Evolutionary conservation across 2,888 invertebrate genomes (phyloP), one percentile per base, ranked within the genome.

Genomic region (Melolontha melolontha): DNA sequence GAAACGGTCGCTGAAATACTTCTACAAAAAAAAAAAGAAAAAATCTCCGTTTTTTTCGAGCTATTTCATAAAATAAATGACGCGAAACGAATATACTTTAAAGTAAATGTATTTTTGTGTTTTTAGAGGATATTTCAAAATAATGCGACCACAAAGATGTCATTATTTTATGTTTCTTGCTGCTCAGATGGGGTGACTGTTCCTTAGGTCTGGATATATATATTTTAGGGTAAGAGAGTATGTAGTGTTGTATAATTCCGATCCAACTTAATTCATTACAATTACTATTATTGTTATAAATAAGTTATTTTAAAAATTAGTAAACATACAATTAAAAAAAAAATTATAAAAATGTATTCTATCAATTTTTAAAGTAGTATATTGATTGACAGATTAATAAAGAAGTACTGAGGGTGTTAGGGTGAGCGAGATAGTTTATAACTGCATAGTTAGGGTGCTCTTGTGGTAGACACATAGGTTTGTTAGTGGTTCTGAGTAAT

Each of bases 11-110:
- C 39, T n/a, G 57, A 42, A 66, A 55, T 54, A 55, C 47, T 34
- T 6, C n/a, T n/a, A n/a, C 44, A 44, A 67, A 64, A 65, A 68
- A 52, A 57, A 29, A 49, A 40, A 47, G 40, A 50, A 41, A 64
- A 66, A 47, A 55, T 66, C 66, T 47, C 2, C 70, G 70, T 68
- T 65, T 68, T 68, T 34, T 10, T 17, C 41, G 51, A 70, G 70
- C 80, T 78, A 81, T 82, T 81, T 79, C 80, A 78, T 79, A 77
- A 79, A 80, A 78, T 82, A 82, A 82, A 82, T 82, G 82, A 81
- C 78, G 79, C 82, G 81, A 79, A 79, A 79, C 81, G 81, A 81
- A 82, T 81, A 80, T 78, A 80, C 79, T 82, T 57, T 82, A 80
- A 75, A 75, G 80, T 80, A 80, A 82, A 82, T 82, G 81, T 81